Evolutionary conservation across 2,888 invertebrate genomes (phyloP).

Genomic region (Drosophila ustulata): DNA sequence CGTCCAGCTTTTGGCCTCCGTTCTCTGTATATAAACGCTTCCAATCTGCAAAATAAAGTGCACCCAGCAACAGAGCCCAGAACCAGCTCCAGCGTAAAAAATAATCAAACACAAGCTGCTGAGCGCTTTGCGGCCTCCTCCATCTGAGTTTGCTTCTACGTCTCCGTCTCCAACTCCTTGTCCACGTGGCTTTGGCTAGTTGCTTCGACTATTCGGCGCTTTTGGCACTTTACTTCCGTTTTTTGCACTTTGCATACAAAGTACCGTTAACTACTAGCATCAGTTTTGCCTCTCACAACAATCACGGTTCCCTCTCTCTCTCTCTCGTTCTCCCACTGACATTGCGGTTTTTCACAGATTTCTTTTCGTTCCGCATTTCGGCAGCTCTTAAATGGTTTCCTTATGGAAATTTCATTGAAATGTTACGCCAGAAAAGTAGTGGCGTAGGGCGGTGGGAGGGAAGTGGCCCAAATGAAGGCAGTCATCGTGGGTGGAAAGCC

Average conservation of each 20-base stretch:
- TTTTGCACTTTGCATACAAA: constrained; percentile 83
- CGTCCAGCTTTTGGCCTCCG: neutral
- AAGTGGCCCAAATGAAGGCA: neutral
- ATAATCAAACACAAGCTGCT: constrained; percentile 71
- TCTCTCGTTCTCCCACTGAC: constrained; percentile 25
- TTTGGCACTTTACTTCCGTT: constrained; percentile 65
- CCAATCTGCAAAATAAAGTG: constrained; percentile 65
- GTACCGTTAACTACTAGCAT: constrained; percentile 80
- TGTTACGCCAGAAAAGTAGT: constrained; percentile 50
- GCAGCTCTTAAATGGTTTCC: constrained; percentile 74
- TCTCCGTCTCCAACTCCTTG: neutral
- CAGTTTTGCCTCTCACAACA: constrained; percentile 71
- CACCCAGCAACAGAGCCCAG: constrained; percentile 44
- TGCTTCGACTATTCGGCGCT: constrained; percentile 53
- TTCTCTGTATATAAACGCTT: constrained; percentile 58
- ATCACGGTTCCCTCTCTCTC: constrained; percentile 16
- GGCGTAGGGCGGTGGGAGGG: neutral
- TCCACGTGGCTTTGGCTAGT: constrained; percentile 49
- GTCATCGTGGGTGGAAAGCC: constrained; percentile 45
- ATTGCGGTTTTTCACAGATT: constrained; percentile 66
- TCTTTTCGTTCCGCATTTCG: constrained; percentile 59
- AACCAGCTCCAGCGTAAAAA: constrained; percentile 44
- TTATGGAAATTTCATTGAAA: constrained; percentile 81
- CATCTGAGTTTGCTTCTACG: neutral
- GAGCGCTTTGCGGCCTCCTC: constrained; percentile 58